Base-by-base conservation (phyloP, 2,113 vertebrate genomes). In the Callaeas wilsoni region DNA sequence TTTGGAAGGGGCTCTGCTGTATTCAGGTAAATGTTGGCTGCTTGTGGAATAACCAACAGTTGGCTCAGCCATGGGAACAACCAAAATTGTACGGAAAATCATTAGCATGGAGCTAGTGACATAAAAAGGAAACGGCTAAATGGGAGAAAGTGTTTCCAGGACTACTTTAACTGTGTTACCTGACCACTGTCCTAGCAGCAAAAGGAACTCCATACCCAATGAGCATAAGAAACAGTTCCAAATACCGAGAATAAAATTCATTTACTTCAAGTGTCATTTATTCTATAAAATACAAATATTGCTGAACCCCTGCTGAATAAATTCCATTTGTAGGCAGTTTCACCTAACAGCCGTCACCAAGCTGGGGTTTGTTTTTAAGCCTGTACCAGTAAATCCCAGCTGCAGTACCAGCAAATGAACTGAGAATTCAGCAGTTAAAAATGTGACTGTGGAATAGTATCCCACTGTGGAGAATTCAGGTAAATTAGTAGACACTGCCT, bases 1-100 rank as follows among this genome's bases (percentile, higher is more conserved):
- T 87, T 21, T 15, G 69, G 73, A 82, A 79, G 35, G 75, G 63
- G 33, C n/a, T 65, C 63, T 47, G 1, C 11, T 22, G 12, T n/a
- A 3, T 49, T 78, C 44, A 41, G 30, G 44, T 35, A 59, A 73
- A 22, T 4, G 7, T 3, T 84, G 71, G 44, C 64, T 89, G 20
- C 52, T 39, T 33, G 14, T 0, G 13, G 30, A 35, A 16, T 13
- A 65, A 50, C 53, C 62, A 76, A 15, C 6, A 25, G 12, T 7
- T 25, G 32, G 59, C 2, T 60, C 10, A 69, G 52, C 17, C 2
- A 4, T 1, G 16, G 33, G 19, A 44, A 33, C 37, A 50, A 60
- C 46, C 26, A 13, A 0, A 14, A 19, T 4, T 7, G n/a, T 13
- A 15, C 0, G 1, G 65, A 32, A 27, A 32, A 75, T 35, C 32